Percentiles rank a stretch among this genome's conserved stretches.
These are phyloP conservation scores for Lasioglossum pauxillum DNA, from an alignment of 2,888 invertebrate genomes.

Conservation along the genomic window DNA sequence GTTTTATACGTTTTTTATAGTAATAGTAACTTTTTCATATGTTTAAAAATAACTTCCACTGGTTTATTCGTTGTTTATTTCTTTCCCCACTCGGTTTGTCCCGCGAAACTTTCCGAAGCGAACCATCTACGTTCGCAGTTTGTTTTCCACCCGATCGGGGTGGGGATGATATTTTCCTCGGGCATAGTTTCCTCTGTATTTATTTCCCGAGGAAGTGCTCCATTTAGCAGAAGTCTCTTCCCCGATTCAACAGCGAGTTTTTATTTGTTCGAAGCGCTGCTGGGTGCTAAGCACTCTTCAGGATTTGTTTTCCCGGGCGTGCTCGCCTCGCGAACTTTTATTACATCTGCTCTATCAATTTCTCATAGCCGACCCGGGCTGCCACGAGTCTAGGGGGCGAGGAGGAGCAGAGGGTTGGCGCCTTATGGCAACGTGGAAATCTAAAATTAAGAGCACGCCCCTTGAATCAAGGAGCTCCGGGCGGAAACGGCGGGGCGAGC, in stretches of 20 bases:
- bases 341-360: constrained; percentile 28
- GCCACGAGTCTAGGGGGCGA: background rate
- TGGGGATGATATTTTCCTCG: background rate
- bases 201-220: background rate
- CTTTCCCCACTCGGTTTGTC: background rate
- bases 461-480: constrained; percentile 40
- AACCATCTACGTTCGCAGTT: constrained; percentile 28
- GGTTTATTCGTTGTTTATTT: background rate
- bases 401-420: constrained; percentile 1
- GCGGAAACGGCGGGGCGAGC: constrained; percentile 37
- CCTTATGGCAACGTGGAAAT: constrained; percentile 63
- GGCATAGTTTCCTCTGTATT: background rate
- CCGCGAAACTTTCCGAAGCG: background rate
- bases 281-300: constrained; percentile 1
- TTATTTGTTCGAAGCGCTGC: background rate
- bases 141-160: background rate
- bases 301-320: constrained; percentile 13
- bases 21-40: background rate
- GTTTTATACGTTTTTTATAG: background rate
- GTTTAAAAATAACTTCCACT: background rate
- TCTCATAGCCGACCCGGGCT: background rate
- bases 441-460: constrained; percentile 74
- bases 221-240: background rate
- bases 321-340: constrained; percentile 13
- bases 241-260: background rate